Base-by-base conservation (phyloP, 2,888 invertebrate species). In the Andrena trimmerana region DNA sequence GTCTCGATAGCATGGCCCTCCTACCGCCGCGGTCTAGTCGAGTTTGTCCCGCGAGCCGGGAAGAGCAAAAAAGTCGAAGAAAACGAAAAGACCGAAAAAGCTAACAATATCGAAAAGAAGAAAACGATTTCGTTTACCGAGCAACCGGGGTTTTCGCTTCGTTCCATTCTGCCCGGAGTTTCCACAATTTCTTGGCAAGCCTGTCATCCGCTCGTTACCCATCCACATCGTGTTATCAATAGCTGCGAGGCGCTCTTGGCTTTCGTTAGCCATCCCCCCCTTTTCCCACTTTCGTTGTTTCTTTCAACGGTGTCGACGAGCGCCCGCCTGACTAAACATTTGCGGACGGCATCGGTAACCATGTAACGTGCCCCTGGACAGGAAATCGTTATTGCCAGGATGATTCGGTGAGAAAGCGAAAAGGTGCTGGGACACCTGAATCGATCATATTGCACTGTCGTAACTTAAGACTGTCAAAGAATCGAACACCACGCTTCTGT, bases 161-260 rank as follows among this genome's bases (percentile, higher is more conserved):
- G 54, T 57, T 48, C 81, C 60, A 52, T 67, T 62, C 67, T 20
- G 20, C 29, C 16, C 54, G 27, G 7, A 27, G 54, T 57, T 70
- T 62, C 36, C 60, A 62, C 81, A 54, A 81, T 82, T 72, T 81
- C 82, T 82, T 82, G 82, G 82, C 82, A 82, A 81, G 66, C 66
- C 74, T 81, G 82, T 81, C 82, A 82, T 67, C 68, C 70, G 63
- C 83, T 82, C 76, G 82, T 76, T 83, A 83, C 71, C 82, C 63
- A 68, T 63, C 68, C 82, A 65, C 76, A 13, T 52, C 68, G 68
- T 42, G 76, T 83, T 83, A 72, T 76, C 83, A 75, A 71, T 76
- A 66, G 75, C 82, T 36, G 63, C 48, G 48, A 70, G 42, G 63
- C 52, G 48, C 50, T 60, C 54, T 57, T 50, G 72, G 65, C 69